Evolutionary conservation across 2,888 invertebrate genomes (phyloP), one percentile per base, ranked within the genome.

Genomic region (Zygaena filipendulae): DNA sequence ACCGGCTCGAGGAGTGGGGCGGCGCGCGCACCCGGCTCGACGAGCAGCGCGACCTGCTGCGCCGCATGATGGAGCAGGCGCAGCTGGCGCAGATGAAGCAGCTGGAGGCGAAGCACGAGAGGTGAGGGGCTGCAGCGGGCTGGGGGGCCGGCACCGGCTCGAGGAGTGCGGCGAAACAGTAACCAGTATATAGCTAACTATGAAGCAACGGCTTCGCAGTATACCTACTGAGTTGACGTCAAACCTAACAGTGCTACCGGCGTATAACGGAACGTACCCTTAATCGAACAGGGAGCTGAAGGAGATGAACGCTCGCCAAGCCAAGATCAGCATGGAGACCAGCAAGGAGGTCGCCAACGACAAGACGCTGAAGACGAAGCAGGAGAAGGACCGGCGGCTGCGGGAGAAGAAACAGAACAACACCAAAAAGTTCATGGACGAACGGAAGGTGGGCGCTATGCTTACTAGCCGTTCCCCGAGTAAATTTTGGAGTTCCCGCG

Each of bases 381-480:
- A 95, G 36, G 99, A 99, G 64, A 93, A 95, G 51, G 99, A 99
- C 60, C 86, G 97, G 22, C 84, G 97, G 23, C 83, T 97, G 31
- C 83, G 93, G 13, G 96, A 98, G 70, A 95, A 97, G 67, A 96
- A 97, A 52, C 95, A 97, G 59, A 97, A 97, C 63, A 97, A 97
- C 63, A 96, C 95, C 29, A 97, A 97, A 70, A 92, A 94, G 53
- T 98, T 98, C 59, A 89, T 97, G 83, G 97, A 98, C 46, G 97
- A 98, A 68, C 84, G 95, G 32, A 94, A 91, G 81, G 86, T 86
- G 11, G 21, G 33, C 5, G 13, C n/a, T n/a, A n/a, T n/a, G n/a
- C n/a, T n/a, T n/a, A n/a, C n/a, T n/a, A n/a, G n/a, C n/a, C n/a
- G 13, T 8, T 13, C 8, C 3, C 12, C 23, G 13, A 3, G 4